Conservation (phyloP, 2,888 invertebrate genomes). For the Mystacides longicornis region DNA sequence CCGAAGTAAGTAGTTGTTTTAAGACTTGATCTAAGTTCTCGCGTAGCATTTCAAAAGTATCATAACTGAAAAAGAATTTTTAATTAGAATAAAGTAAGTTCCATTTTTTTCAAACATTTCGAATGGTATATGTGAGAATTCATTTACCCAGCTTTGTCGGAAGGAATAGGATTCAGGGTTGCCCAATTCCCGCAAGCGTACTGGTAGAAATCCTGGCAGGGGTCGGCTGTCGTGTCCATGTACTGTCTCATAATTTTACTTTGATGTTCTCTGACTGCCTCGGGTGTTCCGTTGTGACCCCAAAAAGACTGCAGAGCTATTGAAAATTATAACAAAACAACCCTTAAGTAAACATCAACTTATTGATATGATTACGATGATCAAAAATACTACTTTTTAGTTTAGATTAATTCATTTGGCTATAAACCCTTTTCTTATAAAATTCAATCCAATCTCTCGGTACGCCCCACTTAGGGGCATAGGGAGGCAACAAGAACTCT, state of each 20-base stretch:
- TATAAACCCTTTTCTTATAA: too few species aligned
- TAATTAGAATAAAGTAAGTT: background rate
- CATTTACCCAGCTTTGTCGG: slow-evolving; percentile 69
- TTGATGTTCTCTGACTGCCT: slow-evolving; percentile 54
- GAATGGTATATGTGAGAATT: background rate
- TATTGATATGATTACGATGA: background rate
- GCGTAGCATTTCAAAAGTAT: slow-evolving; percentile 83
- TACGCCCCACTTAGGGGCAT: too few species aligned
- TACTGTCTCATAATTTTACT: slow-evolving; percentile 66
- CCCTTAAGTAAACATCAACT: background rate
- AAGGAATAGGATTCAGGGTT: slow-evolving; percentile 75
- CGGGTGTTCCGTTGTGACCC: slow-evolving; percentile 47
- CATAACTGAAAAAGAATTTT: slow-evolving; percentile 47
- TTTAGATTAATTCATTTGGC: too few species aligned
- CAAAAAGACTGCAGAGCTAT: slow-evolving; percentile 51
- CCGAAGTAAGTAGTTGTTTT: slow-evolving; percentile 54
- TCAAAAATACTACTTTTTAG: too few species aligned
- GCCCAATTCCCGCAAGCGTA: slow-evolving; percentile 86
- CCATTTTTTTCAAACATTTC: background rate
- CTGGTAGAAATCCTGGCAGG: slow-evolving; percentile 78
- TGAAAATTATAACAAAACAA: slow-evolving; percentile 5
- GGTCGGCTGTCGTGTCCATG: slow-evolving; percentile 66
- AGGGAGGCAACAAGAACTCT: too few species aligned
- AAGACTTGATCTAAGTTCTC: slow-evolving; percentile 69
- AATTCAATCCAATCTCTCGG: too few species aligned